Evolutionary conservation across 2,113 vertebrate species (phyloP).

Genomic region (Formicarius rufipectus): DNA sequence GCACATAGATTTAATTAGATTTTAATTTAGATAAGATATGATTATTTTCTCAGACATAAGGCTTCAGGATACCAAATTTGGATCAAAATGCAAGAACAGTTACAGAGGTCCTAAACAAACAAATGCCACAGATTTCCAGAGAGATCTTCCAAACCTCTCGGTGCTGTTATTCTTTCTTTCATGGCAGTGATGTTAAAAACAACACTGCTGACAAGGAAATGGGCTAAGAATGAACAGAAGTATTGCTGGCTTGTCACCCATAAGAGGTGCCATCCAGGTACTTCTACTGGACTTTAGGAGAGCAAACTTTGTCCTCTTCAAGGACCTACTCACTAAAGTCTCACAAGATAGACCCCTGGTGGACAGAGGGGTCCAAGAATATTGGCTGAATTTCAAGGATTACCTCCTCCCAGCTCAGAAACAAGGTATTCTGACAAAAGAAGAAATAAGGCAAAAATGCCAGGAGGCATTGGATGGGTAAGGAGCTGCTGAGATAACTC

Average conservation of each 20-base stretch:
- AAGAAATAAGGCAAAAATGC: not conserved
- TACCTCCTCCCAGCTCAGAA: not conserved
- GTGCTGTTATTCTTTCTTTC: not conserved
- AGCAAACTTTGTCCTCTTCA: not conserved
- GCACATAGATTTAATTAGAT: conserved; percentile 70
- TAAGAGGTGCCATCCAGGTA: not conserved
- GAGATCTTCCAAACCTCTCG: not conserved
- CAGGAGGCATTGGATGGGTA: not conserved
- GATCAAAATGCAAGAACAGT: conserved; percentile 25
- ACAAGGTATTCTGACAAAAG: not conserved
- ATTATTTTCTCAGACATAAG: conserved; percentile 27
- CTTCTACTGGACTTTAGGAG: not conserved
- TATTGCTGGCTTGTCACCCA: not conserved
- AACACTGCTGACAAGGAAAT: not conserved
- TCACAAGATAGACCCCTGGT: not conserved
- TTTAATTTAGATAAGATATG: conserved; percentile 76
- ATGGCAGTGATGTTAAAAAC: not conserved
- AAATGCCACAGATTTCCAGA: conserved; percentile 1
- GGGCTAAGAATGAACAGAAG: not conserved
- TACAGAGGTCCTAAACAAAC: conserved; percentile 29
- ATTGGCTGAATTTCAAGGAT: not conserved
- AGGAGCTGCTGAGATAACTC: not conserved
- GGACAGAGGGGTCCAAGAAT: not conserved
- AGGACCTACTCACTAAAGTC: not conserved
- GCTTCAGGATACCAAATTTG: not conserved